phyloP scores from a whole-genome alignment of 2,797 vertebrate genomes.

The Leucoraja ocellata region DNA sequence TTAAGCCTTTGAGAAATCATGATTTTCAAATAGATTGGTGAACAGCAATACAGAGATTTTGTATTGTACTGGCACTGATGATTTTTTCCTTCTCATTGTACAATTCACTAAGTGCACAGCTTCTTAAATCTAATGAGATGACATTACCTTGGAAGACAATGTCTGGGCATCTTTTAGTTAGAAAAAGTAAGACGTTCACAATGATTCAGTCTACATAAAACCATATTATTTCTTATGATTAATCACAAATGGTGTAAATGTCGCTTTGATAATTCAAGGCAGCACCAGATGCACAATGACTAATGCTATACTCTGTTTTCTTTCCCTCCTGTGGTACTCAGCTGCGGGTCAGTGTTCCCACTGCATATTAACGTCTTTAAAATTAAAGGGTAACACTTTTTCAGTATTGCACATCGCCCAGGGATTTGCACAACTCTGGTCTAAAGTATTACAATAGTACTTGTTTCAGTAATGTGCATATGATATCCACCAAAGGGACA shows the following conservation, averaged over 20 bases:
- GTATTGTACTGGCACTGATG: background rate
- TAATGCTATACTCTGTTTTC: background rate
- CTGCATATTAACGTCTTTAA: slow-evolving; percentile 14
- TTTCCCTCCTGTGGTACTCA: slow-evolving; percentile 18
- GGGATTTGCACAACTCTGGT: background rate
- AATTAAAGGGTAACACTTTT: slow-evolving; percentile 7
- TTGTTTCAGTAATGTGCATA: background rate
- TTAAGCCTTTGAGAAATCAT: slow-evolving; percentile 1
- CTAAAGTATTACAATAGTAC: background rate
- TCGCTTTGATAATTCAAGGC: background rate
- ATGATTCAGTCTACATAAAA: background rate
- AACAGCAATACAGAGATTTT: background rate
- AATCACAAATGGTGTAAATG: slow-evolving; percentile 32
- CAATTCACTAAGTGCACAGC: background rate
- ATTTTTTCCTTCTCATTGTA: background rate
- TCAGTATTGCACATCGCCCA: background rate
- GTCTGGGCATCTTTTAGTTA: background rate
- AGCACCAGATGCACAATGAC: background rate
- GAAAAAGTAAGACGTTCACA: background rate
- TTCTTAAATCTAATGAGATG: slow-evolving; percentile 15
- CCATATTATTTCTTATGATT: slow-evolving; percentile 26
- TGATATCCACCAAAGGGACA: background rate
- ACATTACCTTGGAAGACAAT: background rate
- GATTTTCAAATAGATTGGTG: background rate
- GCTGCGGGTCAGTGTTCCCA: background rate